Percentiles rank a stretch among this genome's conserved stretches.
These are phyloP conservation scores for Alouatta palliata DNA, from an alignment of 2,113 vertebrate species.

Conservation along the genomic window DNA sequence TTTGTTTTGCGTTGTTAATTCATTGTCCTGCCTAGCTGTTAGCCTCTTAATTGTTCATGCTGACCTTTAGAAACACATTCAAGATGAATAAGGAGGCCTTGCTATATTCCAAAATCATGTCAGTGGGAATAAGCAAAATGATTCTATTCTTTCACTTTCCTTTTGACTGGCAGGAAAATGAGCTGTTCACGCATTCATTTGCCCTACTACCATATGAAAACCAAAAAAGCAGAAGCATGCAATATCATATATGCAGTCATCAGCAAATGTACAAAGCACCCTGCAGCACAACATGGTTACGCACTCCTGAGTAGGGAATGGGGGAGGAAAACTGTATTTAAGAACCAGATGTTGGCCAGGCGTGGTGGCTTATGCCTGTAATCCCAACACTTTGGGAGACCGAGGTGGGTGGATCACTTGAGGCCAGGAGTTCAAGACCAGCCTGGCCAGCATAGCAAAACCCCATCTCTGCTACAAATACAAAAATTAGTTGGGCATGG, in stretches of 20 bases:
- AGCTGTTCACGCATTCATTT: not conserved
- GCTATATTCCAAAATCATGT: not conserved
- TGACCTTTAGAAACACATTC: slow-evolving; percentile 2
- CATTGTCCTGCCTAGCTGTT: not conserved
- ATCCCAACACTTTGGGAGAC: too few species aligned
- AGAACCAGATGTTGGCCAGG: not conserved
- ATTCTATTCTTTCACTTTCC: not conserved
- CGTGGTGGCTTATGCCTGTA: too few species aligned
- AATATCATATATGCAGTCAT: not conserved
- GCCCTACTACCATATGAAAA: not conserved
- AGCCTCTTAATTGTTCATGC: not conserved
- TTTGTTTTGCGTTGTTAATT: not conserved
- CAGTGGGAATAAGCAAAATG: not conserved
- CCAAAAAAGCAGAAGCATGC: not conserved
- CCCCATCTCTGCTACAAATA: too few species aligned
- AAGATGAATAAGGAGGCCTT: not conserved
- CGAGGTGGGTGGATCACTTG: too few species aligned
- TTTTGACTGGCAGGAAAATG: not conserved
- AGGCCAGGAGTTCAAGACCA: too few species aligned
- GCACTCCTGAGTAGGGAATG: not conserved
- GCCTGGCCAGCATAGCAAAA: too few species aligned
- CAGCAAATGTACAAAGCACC: not conserved
- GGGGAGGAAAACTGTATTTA: not conserved
- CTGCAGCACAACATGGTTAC: not conserved
- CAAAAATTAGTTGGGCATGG: too few species aligned